phyloP scores from a whole-genome alignment of 2,797 vertebrate genomes.

The Syndactyla subalaris region DNA sequence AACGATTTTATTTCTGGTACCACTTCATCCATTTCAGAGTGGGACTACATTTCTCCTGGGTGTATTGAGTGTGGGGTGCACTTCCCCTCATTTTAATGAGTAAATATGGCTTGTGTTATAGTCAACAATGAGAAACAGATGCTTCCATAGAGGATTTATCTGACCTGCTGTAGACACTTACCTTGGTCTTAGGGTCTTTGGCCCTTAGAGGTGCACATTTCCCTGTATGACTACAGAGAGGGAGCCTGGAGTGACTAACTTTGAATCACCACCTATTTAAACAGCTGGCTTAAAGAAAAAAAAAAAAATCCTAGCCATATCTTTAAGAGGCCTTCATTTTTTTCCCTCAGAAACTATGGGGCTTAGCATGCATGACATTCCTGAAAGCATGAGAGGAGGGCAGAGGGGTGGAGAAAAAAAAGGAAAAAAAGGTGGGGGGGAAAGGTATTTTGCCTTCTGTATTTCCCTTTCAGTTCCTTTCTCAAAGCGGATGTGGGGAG shows the following conservation, averaged over 20 bases:
- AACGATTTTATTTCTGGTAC: background rate
- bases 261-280: background rate
- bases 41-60: background rate
- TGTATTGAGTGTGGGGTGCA: background rate
- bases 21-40: background rate
- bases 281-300: background rate
- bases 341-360: background rate
- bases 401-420: background rate
- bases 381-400: background rate
- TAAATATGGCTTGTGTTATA: background rate
- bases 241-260: background rate
- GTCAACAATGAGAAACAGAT: background rate
- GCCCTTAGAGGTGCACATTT: background rate
- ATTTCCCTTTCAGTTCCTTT: background rate
- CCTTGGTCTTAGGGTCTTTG: background rate
- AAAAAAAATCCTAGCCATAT: background rate
- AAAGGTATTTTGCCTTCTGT: background rate
- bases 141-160: background rate
- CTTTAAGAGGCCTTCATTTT: background rate
- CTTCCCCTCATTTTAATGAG: background rate
- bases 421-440: background rate
- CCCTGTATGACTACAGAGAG: background rate
- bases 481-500: background rate
- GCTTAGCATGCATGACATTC: background rate
- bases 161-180: background rate